Percentiles rank a stretch among this genome's conserved stretches.
Evolutionary conservation across 2,797 vertebrate species (phyloP).

Genomic region (Pachyuromys duprasi): DNA sequence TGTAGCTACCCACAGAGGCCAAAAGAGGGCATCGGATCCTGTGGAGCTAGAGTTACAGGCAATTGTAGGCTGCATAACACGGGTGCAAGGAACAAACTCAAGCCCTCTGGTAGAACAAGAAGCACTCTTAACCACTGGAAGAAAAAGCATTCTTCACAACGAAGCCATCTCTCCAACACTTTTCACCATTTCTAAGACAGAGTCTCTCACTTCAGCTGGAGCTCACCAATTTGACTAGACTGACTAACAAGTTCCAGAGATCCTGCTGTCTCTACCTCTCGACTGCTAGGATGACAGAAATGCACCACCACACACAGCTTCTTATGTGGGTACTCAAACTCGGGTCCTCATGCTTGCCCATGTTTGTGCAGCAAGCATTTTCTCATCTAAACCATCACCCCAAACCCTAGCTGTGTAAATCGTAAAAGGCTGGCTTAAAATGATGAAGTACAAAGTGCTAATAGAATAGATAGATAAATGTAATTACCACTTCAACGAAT

Average conservation of each 20-base stretch:
- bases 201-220: not conserved
- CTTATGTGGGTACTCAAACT: not conserved
- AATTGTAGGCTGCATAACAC: not conserved
- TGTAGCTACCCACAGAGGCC: not conserved
- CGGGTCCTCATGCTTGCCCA: not conserved
- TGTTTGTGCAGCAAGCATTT: not conserved
- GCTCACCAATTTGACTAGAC: not conserved
- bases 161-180: not conserved
- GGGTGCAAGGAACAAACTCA: not conserved
- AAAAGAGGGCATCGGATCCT: not conserved
- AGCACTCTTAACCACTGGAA: not conserved
- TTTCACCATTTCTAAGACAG: not conserved
- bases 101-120: not conserved
- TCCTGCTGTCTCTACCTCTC: not conserved
- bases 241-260: not conserved
- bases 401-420: not conserved
- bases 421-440: not conserved
- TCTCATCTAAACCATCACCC: not conserved
- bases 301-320: not conserved
- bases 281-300: not conserved
- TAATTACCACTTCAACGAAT: not conserved
- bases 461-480: not conserved
- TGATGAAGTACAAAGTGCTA: not conserved
- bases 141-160: not conserved
- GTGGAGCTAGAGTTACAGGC: not conserved